These are phyloP conservation scores for Rhagium mordax DNA, from an alignment of 2,888 invertebrate genomes.

Conservation along the genomic window DNA sequence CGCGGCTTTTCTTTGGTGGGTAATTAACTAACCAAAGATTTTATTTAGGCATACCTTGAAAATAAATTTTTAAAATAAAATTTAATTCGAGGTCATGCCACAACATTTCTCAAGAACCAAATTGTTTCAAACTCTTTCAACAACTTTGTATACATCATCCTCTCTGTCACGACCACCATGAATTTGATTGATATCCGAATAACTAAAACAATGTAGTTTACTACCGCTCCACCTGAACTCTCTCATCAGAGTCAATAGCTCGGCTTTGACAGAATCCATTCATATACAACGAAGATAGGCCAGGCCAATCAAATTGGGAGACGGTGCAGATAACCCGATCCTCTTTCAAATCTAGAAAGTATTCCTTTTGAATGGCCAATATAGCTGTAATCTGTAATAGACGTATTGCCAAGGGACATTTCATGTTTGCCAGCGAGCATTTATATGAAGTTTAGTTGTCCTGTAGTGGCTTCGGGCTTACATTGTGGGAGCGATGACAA, in stretches of 20 bases:
- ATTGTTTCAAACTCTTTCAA: too few relatives aligned
- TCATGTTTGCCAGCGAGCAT: conserved; percentile 15
- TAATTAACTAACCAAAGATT: too few relatives aligned
- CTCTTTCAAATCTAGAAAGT: conserved; percentile 15
- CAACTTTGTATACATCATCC: neutral
- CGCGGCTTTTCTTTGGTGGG: too few relatives aligned
- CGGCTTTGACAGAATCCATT: conserved; percentile 8
- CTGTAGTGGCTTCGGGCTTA: neutral
- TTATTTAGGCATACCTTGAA: too few relatives aligned
- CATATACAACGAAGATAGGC: conserved; percentile 20
- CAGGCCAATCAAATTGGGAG: conserved; percentile 1
- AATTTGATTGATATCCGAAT: neutral
- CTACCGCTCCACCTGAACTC: conserved; percentile 16
- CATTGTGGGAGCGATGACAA: neutral
- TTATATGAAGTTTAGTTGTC: conserved; percentile 7
- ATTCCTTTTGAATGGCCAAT: conserved; percentile 19
- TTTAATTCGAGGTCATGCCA: too few relatives aligned
- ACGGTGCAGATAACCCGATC: conserved; percentile 7
- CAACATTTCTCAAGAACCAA: too few relatives aligned
- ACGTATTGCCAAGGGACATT: conserved; percentile 23
- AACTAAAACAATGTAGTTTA: conserved; percentile 23
- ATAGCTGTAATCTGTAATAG: conserved; percentile 22
- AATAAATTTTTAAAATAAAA: too few relatives aligned
- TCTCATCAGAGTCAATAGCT: conserved; percentile 20
- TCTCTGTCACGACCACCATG: neutral